Evolutionary conservation across 2,113 vertebrate species (phyloP).

Genomic region (Cathartes aura): DNA sequence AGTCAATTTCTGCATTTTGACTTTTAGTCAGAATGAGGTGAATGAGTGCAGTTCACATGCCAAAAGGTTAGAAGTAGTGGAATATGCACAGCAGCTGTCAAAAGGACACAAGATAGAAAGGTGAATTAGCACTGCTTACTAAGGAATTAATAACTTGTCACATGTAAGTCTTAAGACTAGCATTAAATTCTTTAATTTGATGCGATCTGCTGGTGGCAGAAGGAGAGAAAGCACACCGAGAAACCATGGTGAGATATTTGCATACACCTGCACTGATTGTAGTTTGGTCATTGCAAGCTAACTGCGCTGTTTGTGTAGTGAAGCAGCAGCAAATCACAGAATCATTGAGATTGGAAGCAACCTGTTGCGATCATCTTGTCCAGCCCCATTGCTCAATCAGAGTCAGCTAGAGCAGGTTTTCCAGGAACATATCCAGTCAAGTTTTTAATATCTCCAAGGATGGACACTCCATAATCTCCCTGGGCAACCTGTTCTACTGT

Average conservation of each 20-base stretch:
- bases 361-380: background rate
- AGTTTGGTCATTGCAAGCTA: background rate
- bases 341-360: background rate
- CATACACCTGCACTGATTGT: background rate
- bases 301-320: background rate
- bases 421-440: background rate
- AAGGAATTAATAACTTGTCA: background rate
- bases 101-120: background rate
- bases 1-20: background rate
- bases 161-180: background rate
- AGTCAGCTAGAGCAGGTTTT: background rate
- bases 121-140: background rate
- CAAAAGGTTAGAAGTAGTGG: background rate
- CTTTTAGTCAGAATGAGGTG: background rate
- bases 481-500: background rate
- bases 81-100: background rate
- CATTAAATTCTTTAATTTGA: background rate
- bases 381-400: background rate
- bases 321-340: background rate
- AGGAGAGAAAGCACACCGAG: background rate
- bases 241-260: background rate
- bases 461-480: background rate
- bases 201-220: background rate
- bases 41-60: background rate
- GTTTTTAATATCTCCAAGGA: background rate